Evolutionary conservation across 2,888 invertebrate genomes (phyloP), one percentile per base, ranked within the genome.

Genomic region (Anthoptus insignis): DNA sequence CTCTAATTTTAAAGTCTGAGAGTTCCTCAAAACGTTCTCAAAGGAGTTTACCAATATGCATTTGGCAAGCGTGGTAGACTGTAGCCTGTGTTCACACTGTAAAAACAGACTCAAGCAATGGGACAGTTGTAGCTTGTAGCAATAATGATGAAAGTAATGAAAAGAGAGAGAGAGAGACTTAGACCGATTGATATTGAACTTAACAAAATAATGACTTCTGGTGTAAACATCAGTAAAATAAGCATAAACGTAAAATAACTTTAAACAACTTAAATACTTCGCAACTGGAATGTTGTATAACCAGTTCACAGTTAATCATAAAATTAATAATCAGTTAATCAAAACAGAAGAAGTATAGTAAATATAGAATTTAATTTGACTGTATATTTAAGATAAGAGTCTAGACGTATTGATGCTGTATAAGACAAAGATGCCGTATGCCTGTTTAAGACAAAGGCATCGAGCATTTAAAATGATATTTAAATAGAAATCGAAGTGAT

Each of bases 1-100:
- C 1, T n/a, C n/a, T n/a, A n/a, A n/a, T n/a, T n/a, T n/a, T n/a
- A n/a, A n/a, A n/a, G n/a, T n/a, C n/a, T n/a, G n/a, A n/a, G n/a
- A n/a, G n/a, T n/a, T n/a, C 95, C 95, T 95, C 59, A 95, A 95
- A 49, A 91, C 90, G 81, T 94, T 83, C 73, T 94, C 94, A 9
- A 82, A 81, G 7, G 89, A 90, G 27, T 93, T 86, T 57, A n/a
- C n/a, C n/a, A n/a, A n/a, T n/a, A n/a, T n/a, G n/a, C n/a, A n/a
- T n/a, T n/a, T n/a, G n/a, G n/a, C n/a, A n/a, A n/a, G n/a, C n/a
- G n/a, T n/a, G n/a, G n/a, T n/a, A n/a, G n/a, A n/a, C n/a, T n/a
- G n/a, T n/a, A n/a, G n/a, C n/a, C n/a, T n/a, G n/a, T n/a, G n/a
- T n/a, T n/a, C n/a, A n/a, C n/a, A n/a, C n/a, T n/a, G n/a, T n/a